phyloP scores from a whole-genome alignment of 2,888 invertebrate genomes.

The Timandra comae region DNA sequence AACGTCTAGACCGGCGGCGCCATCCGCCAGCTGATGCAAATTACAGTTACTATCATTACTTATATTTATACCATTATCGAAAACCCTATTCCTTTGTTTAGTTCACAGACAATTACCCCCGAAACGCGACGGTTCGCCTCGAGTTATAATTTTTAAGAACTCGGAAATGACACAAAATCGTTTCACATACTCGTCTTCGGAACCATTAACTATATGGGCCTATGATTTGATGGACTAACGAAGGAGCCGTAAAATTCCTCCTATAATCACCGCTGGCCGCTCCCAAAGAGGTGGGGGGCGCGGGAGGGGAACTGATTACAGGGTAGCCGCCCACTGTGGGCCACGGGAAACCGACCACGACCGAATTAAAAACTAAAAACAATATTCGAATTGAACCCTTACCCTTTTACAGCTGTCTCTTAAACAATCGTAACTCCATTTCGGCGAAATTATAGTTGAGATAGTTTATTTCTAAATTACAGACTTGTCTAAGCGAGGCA shows the following conservation, averaged over 20 bases:
- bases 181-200: slow-evolving; percentile 42
- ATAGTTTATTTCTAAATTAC: slow-evolving; percentile 26
- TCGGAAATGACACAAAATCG: slow-evolving; percentile 64
- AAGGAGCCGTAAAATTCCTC: slow-evolving; percentile 63
- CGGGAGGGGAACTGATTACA: slow-evolving; percentile 53
- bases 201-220: slow-evolving; percentile 50
- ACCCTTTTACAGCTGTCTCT: slow-evolving; percentile 17
- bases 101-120: slow-evolving; percentile 57
- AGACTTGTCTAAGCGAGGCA: slow-evolving; percentile 26
- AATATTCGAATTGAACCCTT: slow-evolving; percentile 30
- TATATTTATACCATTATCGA: slow-evolving; percentile 1
- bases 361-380: slow-evolving; percentile 38
- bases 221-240: slow-evolving; percentile 72
- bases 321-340: slow-evolving; percentile 64
- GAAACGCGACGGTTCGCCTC: slow-evolving; percentile 32
- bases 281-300: slow-evolving; percentile 34
- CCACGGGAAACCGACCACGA: slow-evolving; percentile 40
- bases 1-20: slow-evolving; percentile 28
- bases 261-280: slow-evolving; percentile 60
- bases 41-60: slow-evolving; percentile 17
- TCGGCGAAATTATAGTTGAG: slow-evolving; percentile 23
- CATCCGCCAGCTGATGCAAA: slow-evolving; percentile 29
- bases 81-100: slow-evolving; percentile 14
- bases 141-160: slow-evolving; percentile 32
- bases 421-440: slow-evolving; percentile 21